Evolutionary conservation across 2,888 invertebrate species (phyloP).

Genomic region (Leucozona laternaria): DNA sequence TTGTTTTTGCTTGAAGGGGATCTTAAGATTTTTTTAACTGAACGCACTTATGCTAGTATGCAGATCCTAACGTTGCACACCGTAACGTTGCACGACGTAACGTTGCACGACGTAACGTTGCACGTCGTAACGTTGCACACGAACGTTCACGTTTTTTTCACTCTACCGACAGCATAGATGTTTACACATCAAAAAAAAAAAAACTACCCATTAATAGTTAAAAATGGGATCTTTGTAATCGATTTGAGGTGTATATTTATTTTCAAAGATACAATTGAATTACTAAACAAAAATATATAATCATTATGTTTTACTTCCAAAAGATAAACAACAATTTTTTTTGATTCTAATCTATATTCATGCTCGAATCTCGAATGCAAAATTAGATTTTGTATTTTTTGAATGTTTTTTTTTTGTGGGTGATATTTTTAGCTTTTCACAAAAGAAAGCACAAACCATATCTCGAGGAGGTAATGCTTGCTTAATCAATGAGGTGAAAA

Average conservation of each 20-base stretch:
- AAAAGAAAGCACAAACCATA: conserved; percentile 42
- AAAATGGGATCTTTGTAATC: not conserved
- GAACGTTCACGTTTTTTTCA: too few relatives aligned
- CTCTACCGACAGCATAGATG: too few relatives aligned
- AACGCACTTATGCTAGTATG: too few relatives aligned
- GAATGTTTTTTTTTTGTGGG: not conserved
- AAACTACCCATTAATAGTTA: too few relatives aligned
- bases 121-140: too few relatives aligned
- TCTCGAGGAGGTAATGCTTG: conserved; percentile 17
- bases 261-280: conserved; percentile 47
- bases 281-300: conserved; percentile 49
- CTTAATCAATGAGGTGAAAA: conserved; percentile 62
- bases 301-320: conserved; percentile 36
- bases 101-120: too few relatives aligned
- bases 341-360: not conserved
- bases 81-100: too few relatives aligned
- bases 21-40: too few relatives aligned
- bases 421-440: conserved; percentile 49
- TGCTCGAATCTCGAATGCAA: conserved; percentile 1
- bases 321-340: conserved; percentile 54
- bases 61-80: too few relatives aligned
- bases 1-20: too few relatives aligned
- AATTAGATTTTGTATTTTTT: conserved; percentile 22
- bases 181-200: too few relatives aligned
- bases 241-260: not conserved